Evolutionary conservation across 2,113 vertebrate species (phyloP).

Genomic region (Zeus faber): DNA sequence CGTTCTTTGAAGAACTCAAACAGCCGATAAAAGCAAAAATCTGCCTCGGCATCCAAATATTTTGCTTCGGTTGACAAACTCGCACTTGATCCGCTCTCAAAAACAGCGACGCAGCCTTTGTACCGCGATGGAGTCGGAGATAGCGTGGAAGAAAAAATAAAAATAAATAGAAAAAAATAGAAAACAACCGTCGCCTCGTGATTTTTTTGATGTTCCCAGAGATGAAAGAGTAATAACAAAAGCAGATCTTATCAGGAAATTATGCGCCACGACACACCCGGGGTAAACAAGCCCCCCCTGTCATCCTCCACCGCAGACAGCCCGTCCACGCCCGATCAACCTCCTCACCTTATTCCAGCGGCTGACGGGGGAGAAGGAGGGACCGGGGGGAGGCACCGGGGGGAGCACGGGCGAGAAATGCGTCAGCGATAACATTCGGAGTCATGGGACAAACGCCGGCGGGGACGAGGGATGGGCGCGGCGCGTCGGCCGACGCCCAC

Average conservation of each 20-base stretch:
- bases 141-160: too few species aligned
- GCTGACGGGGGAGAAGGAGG: slow-evolving; percentile 20
- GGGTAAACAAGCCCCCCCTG: slow-evolving; percentile 7
- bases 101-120: too few species aligned
- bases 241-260: slow-evolving; percentile 16
- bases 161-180: too few species aligned
- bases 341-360: slow-evolving; percentile 34
- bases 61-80: too few species aligned
- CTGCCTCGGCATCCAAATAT: too few species aligned
- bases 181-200: too few species aligned
- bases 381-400: neutral
- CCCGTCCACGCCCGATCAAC: slow-evolving; percentile 4
- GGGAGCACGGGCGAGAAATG: slow-evolving; percentile 50
- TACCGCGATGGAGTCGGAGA: slow-evolving; percentile 7
- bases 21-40: too few species aligned
- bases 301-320: slow-evolving; percentile 6
- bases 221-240: slow-evolving; percentile 10
- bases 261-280: neutral
- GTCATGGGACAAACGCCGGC: slow-evolving; percentile 36
- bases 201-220: neutral
- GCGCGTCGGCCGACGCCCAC: too few species aligned
- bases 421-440: slow-evolving; percentile 35
- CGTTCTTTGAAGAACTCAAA: too few species aligned
- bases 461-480: slow-evolving; percentile 19
- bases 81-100: too few species aligned